Evolutionary conservation across 2,888 invertebrate genomes (phyloP).

Genomic region (Caradrina kadenii): DNA sequence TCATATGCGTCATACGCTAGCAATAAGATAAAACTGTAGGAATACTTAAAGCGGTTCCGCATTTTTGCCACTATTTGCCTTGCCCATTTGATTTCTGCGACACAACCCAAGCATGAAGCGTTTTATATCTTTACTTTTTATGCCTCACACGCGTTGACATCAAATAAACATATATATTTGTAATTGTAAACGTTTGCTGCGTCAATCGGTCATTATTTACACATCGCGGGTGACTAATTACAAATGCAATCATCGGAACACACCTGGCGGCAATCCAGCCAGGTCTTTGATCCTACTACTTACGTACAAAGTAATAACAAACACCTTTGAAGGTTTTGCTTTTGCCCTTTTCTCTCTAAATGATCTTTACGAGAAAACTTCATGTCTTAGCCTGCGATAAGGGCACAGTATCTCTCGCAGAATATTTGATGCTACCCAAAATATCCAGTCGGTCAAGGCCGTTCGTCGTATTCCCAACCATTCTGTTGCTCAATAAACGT

Average conservation of each 20-base stretch:
- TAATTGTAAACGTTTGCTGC: slow-evolving; percentile 14
- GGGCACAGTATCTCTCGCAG: background rate
- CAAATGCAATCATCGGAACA: slow-evolving; percentile 12
- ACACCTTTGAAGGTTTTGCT: background rate
- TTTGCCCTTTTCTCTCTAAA: background rate
- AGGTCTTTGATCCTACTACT: slow-evolving; percentile 37
- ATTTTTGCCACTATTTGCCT: slow-evolving; percentile 4
- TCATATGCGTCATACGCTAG: background rate
- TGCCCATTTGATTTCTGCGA: slow-evolving; percentile 11
- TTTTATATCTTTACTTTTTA: slow-evolving; percentile 17
- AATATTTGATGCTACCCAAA: background rate
- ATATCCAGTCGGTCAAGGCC: background rate
- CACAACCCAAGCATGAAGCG: slow-evolving; percentile 16
- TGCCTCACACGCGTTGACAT: slow-evolving; percentile 7
- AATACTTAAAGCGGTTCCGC: slow-evolving; percentile 15
- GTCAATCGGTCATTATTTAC: slow-evolving; percentile 45
- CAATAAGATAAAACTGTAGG: background rate
- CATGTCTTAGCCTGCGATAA: background rate
- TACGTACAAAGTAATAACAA: background rate
- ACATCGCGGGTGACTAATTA: slow-evolving; percentile 45
- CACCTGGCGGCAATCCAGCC: slow-evolving; percentile 39
- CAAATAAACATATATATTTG: slow-evolving; percentile 43
- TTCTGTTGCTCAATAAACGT: background rate
- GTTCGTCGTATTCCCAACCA: background rate
- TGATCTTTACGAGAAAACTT: background rate